phyloP scores from a whole-genome alignment of 2,888 invertebrate genomes.

The Eretmocerus hayati region DNA sequence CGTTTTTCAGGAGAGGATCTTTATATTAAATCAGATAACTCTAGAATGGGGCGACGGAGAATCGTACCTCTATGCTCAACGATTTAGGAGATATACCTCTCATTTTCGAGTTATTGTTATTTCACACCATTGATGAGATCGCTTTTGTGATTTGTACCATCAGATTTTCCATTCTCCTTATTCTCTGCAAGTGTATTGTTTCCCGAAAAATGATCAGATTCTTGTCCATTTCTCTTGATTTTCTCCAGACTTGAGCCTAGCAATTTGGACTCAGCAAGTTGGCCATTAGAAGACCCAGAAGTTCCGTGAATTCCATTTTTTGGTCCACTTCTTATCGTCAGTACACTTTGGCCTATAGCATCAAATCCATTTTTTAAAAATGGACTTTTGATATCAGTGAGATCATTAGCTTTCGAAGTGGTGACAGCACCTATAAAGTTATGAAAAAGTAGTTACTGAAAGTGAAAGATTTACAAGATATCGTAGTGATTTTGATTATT shows the following conservation, averaged over 20 bases:
- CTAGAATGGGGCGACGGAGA: conserved; percentile 11
- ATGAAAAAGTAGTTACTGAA: neutral
- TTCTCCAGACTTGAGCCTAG: conserved; percentile 2
- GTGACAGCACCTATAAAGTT: conserved; percentile 5
- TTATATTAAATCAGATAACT: conserved; percentile 9
- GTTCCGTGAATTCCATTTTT: conserved; percentile 11
- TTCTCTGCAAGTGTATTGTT: neutral
- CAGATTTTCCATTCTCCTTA: conserved; percentile 9
- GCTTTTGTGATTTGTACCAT: conserved; percentile 8
- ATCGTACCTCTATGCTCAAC: conserved; percentile 8
- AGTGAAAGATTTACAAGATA: neutral
- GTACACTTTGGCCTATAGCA: conserved; percentile 7
- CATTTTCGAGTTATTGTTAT: conserved; percentile 9
- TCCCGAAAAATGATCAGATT: conserved; percentile 1
- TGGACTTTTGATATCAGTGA: conserved; percentile 13
- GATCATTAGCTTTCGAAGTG: conserved; percentile 5
- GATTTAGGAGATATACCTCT: conserved; percentile 7
- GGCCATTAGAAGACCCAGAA: conserved; percentile 7
- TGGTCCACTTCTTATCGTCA: conserved; percentile 12
- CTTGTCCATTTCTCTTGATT: conserved; percentile 4
- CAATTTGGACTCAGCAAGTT: neutral
- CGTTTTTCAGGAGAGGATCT: neutral
- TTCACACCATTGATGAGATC: conserved; percentile 19
- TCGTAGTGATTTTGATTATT: neutral
- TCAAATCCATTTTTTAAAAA: conserved; percentile 17